Evolutionary conservation across 2,113 vertebrate genomes (phyloP), one percentile per base, ranked within the genome.

Genomic region (Megaceryle torquata): DNA sequence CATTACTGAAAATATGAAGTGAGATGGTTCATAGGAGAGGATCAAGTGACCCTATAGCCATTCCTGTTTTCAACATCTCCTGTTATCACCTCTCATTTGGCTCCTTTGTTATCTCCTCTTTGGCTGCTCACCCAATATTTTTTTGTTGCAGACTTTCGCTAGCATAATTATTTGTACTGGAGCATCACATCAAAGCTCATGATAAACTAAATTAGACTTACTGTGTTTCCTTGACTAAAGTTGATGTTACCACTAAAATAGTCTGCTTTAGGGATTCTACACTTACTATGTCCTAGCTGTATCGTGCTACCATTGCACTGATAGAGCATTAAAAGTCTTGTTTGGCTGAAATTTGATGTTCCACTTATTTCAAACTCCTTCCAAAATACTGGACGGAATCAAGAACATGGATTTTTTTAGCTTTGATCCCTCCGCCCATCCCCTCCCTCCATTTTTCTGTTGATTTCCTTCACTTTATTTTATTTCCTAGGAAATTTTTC

Each of bases 391-490:
- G 56, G 24, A 83, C 15, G 11, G 13, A 89, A 48, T 89, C 5
- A n/a, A 82, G 12, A 67, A 72, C 64, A 64, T 0, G 0, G 4
- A 20, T 15, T 29, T 16, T 41, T n/a, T 56, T 18, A 31, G 16
- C n/a, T 13, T 35, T 8, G 7, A 31, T 11, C 14, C 33, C 31
- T 11, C 1, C 8, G 9, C 5, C 10, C 8, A 3, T 3, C 9
- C 15, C 29, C 31, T 29, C 54, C 56, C 13, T n/a, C 15, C 6
- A 21, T 25, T 37, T 48, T 50, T 6, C 8, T 43, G 9, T 63
- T 84, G 35, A 31, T 70, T 63, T 41, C 9, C 13, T 68, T 65
- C 41, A 24, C 15, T 81, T 41, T 70, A 20, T 39, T 63, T 65
- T 21, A 51, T 24, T 63, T 54, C 29, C 31, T 24, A 37, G 35